Evolutionary conservation across 1,140 invertebrate genomes (phyloP), one percentile per base, ranked within the genome.

Genomic region (Stegodyphus mimosarum): DNA sequence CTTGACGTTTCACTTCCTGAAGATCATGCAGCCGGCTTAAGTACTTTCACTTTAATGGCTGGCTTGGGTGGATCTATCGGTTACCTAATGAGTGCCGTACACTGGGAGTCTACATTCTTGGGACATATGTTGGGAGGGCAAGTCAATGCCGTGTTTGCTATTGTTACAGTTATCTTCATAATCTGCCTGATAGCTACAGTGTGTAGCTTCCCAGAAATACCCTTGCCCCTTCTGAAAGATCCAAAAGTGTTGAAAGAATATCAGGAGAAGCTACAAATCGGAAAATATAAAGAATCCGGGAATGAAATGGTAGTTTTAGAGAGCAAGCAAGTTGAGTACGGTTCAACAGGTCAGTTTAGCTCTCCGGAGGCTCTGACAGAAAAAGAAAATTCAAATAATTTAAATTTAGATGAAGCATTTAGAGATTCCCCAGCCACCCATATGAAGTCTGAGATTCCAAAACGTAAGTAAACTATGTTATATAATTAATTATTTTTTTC

Each of bases 11-110:
- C 95, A 64, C 90, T 97, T 87, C 94, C 96, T 94, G 96, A 97
- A 91, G 97, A 99, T 89, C 97, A 99, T 89, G 95, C 96, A 0
- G 93, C 93, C 87, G 97, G 98, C 1, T 91, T 99, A 3, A 98
- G 96, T 87, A 98, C 96, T 3, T 99, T 99, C 88, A 98, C 97
- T 0, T 94, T 98, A 81, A 98, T 99, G 96, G 97, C 97, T 2
- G 98, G 97, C 0, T 90, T 98, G 0, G 98, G 98, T 7, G 97
- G 98, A 13, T 96, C 96, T 88, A 93, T 98, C 89, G 98, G 97
- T 0, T 99, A 99, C 89, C 94, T 95, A 5, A 93, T 99, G 88
- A 97, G 97, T 15, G 97, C 95, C 0, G 95, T 98, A 49, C 95
- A 98, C 90, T 99, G 97, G 97, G 95, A 97, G 89, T 93, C 92